Base-by-base conservation (phyloP, 2,113 vertebrate genomes). In the Aptenodytes forsteri region DNA sequence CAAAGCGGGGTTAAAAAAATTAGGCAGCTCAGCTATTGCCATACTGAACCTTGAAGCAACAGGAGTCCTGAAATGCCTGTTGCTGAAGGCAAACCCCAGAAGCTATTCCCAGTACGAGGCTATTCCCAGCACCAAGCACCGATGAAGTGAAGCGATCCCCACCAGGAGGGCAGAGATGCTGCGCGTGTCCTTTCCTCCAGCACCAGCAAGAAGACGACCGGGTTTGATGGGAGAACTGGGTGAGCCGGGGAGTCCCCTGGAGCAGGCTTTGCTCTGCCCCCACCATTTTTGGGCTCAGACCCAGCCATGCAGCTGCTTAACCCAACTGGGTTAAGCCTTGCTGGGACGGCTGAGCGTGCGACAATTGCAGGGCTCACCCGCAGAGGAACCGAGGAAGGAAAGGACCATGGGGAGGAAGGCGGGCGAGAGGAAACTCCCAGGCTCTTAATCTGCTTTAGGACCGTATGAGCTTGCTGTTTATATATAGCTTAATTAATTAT, bases 401-500 rank as follows among this genome's bases (percentile, higher is more conserved):
- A 67, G n/a, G 61, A 82, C 16, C 1, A 0, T 2, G 12, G 44
- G 56, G 81, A 88, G 7, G 54, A 92, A 71, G 26, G 61, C 0
- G 0, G n/a, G 22, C 5, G 1, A 38, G 76, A 86, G 34, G 79
- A 86, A 93, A 86, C 70, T 94, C 89, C 59, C 1, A 0, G 55
- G 54, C 58, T 83, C 78, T 54, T 94, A 94, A 97, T 83, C 93
- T 88, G 34, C 89, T 97, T 96, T 95, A 89, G 84, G 62, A 85
- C 49, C 54, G 32, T 38, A 42, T 36, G 81, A 94, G 78, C 91
- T 85, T 90, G 81, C 66, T 84, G 94, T 93, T 96, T 97, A 94
- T 97, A 86, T 88, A 96, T 88, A 96, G 91, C 87, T 62, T 54
- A 90, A 97, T 97, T 96, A 93, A 96, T 94, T 95, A 93, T 93